Evolutionary conservation across 2,113 vertebrate genomes (phyloP), one percentile per base, ranked within the genome.

Genomic region (Probosciger aterrimus): DNA sequence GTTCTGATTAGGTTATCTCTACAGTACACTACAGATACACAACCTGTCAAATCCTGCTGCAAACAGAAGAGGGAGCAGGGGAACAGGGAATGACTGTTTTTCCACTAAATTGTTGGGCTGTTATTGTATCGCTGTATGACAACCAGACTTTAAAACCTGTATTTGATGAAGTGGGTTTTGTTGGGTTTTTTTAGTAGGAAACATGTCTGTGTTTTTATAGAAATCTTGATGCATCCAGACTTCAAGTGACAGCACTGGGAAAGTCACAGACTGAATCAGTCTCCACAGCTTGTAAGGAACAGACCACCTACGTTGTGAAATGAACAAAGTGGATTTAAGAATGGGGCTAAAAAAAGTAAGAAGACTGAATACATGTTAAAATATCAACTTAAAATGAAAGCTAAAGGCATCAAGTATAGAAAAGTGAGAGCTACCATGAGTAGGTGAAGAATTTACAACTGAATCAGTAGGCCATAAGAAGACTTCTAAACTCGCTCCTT

Each of bases 21-120:
- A 33, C 41, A 41, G 65, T 14, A 50, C 4, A 9, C 33, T 47
- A 59, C 11, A 33, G 53, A 60, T 5, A 23, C 46, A 43, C 15
- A 70, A 44, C 27, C 47, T 83, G 80, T 78, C 73, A 92, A 53
- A 84, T 7, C 88, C 52, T 50, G 25, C 70, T 88, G 69, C 80
- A 43, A 65, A 93, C 95, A 94, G 92, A 80, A 96, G 95, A 88
- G 95, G 96, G 93, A 91, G 95, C 92, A 90, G 30, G 13, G n/a
- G 47, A 93, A 90, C 86, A 62, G 41, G 67, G 77, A 96, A 96
- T 44, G 33, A 52, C 28, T 37, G 39, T 7, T 13, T 85, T 78
- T 68, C 39, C 19, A 10, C 41, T 49, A 9, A 8, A 39, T 7
- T 25, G 31, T 3, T 63, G 59, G 30, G 67, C 30, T 70, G 30